phyloP scores from a whole-genome alignment of 2,113 vertebrate genomes.

The Alces alces region DNA sequence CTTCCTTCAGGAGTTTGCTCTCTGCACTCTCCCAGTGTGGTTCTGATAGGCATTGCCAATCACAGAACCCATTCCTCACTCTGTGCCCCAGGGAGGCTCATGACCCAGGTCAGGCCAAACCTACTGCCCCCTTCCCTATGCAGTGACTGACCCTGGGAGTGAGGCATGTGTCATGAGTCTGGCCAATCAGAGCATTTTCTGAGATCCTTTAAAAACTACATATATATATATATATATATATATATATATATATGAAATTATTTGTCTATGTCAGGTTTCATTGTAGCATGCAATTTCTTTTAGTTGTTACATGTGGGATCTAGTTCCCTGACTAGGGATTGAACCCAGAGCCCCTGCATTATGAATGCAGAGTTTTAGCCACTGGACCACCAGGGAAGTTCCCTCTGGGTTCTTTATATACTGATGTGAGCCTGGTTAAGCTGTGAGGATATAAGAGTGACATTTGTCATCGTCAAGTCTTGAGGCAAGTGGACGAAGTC shows the following conservation, averaged over 20 bases:
- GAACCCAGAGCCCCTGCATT: neutral
- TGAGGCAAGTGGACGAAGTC: neutral
- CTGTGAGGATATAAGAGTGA: accelerated
- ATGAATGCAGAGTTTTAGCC: neutral
- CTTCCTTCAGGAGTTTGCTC: neutral
- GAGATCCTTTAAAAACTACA: neutral
- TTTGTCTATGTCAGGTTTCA: neutral
- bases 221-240: neutral
- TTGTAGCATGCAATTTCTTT: neutral
- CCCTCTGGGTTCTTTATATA: neutral
- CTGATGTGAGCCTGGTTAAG: neutral
- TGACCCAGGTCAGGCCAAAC: neutral
- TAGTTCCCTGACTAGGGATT: neutral
- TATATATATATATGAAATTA: neutral
- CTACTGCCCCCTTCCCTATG: neutral
- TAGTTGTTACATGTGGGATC: neutral
- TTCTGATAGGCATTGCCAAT: neutral
- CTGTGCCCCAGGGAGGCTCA: neutral
- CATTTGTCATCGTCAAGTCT: neutral
- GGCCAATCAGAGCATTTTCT: neutral
- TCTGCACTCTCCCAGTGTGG: neutral
- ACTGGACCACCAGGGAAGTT: neutral
- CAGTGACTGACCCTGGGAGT: too few relatives aligned
- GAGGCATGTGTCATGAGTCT: neutral
- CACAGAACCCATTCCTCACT: neutral